Evolutionary conservation across 1,140 invertebrate genomes (phyloP).

Genomic region (Drosophila lacertosa): DNA sequence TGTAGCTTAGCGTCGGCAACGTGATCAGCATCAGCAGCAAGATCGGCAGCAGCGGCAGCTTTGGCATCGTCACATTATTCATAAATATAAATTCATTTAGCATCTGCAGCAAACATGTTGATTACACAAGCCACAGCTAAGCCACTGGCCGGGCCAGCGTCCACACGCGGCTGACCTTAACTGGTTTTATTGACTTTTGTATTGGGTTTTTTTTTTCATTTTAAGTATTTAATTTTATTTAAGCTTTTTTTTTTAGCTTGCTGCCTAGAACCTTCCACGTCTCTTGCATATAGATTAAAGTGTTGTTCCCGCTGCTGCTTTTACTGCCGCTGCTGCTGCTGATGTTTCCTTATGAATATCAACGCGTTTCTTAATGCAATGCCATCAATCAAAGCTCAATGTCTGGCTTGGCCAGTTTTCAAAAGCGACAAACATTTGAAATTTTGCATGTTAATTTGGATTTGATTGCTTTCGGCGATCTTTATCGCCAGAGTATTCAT

Average conservation of each 20-base stretch:
- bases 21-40: constrained; percentile 65
- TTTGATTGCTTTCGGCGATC: constrained; percentile 49
- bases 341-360: constrained; percentile 46
- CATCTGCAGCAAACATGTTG: constrained; percentile 77
- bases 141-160: constrained; percentile 15
- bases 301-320: neutral
- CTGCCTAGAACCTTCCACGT: constrained; percentile 71
- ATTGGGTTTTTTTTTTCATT: constrained; percentile 27
- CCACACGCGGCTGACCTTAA: constrained; percentile 63
- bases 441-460: constrained; percentile 68
- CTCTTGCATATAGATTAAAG: constrained; percentile 57
- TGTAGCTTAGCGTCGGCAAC: constrained; percentile 65
- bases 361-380: constrained; percentile 44
- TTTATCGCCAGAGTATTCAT: constrained; percentile 59
- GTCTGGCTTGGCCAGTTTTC: constrained; percentile 21
- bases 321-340: constrained; percentile 23
- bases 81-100: constrained; percentile 78
- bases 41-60: constrained; percentile 23
- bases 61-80: constrained; percentile 66
- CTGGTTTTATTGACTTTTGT: constrained; percentile 79
- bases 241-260: constrained; percentile 34
- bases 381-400: constrained; percentile 43
- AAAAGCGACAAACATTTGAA: constrained; percentile 27
- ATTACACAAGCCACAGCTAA: constrained; percentile 68
- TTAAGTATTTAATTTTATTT: neutral